Conservation (phyloP, 2,888 invertebrate genomes). For the Salticus scenicus region DNA sequence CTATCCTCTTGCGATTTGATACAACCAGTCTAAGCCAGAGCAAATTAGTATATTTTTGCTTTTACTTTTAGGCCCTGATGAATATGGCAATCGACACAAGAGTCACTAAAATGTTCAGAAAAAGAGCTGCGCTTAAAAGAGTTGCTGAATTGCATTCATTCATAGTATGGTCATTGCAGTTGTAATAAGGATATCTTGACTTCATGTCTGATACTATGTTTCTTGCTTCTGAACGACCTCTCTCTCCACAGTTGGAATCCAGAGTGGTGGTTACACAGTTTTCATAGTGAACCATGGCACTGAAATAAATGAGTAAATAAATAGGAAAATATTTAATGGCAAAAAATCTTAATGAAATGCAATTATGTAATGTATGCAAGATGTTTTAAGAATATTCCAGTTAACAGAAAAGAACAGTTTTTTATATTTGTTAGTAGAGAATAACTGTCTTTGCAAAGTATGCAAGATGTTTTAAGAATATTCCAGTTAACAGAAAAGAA, state of each 20-base stretch:
- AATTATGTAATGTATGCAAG: too few species aligned
- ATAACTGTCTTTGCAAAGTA: too few species aligned
- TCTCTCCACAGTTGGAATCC: slow-evolving; percentile 18
- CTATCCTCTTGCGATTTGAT: too few species aligned
- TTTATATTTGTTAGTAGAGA: too few species aligned
- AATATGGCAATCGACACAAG: neutral
- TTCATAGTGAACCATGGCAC: slow-evolving; percentile 48
- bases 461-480: too few species aligned
- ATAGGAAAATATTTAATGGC: too few species aligned
- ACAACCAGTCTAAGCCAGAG: too few species aligned
- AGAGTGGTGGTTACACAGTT: slow-evolving; percentile 25
- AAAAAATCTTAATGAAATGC: too few species aligned
- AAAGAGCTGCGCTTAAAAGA: neutral
- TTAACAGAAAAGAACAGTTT: too few species aligned
- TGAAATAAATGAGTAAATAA: neutral
- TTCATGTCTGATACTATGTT: slow-evolving; percentile 38
- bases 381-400: too few species aligned
- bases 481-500: too few species aligned
- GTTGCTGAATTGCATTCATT: slow-evolving; percentile 20
- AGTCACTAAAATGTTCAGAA: neutral
- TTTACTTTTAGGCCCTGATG: neutral
- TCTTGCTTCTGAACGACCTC: slow-evolving; percentile 21
- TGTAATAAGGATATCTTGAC: slow-evolving; percentile 37
- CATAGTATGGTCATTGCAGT: slow-evolving; percentile 39
- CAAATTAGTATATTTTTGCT: too few species aligned